phyloP scores from a whole-genome alignment of 2,113 vertebrate species.

The Clarias macrocephalus region DNA sequence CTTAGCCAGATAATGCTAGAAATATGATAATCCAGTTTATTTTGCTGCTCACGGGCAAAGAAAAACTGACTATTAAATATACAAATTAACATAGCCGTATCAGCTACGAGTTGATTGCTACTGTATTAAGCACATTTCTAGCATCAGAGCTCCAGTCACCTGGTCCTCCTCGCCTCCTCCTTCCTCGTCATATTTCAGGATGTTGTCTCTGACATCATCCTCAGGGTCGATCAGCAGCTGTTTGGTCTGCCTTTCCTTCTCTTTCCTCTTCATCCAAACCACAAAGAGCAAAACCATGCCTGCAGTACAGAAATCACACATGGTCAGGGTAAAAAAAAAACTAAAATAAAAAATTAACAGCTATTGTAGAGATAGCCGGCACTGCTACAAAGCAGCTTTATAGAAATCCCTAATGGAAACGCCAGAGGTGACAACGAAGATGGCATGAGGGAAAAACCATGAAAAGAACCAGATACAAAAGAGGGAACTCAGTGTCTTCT shows the following conservation, averaged over 20 bases:
- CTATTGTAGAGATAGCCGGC: not conserved
- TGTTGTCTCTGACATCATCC: constrained; percentile 94
- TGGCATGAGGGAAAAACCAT: not conserved
- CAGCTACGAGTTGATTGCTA: not conserved
- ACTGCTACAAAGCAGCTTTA: not conserved
- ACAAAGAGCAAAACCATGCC: constrained; percentile 92
- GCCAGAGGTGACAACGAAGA: not conserved
- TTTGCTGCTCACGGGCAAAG: not conserved
- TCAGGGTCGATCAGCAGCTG: constrained; percentile 96
- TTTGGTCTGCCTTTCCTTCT: constrained; percentile 91
- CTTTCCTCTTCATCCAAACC: constrained; percentile 89
- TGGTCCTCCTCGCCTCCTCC: constrained; percentile 96
- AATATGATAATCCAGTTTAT: not conserved
- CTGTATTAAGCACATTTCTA: constrained; percentile 1
- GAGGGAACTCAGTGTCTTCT: not conserved
- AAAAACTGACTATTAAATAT: not conserved
- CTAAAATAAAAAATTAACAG: no score
- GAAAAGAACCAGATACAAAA: not conserved
- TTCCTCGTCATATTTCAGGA: constrained; percentile 95
- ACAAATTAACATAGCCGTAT: not conserved
- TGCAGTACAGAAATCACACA: constrained; percentile 59
- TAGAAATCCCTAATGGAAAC: not conserved
- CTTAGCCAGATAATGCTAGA: not conserved
- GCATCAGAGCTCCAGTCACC: constrained; percentile 69
- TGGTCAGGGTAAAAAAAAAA: not conserved